These are phyloP conservation scores for Lagorchestes hirsutus DNA, from an alignment of 2,797 vertebrate species.

Conservation along the genomic window DNA sequence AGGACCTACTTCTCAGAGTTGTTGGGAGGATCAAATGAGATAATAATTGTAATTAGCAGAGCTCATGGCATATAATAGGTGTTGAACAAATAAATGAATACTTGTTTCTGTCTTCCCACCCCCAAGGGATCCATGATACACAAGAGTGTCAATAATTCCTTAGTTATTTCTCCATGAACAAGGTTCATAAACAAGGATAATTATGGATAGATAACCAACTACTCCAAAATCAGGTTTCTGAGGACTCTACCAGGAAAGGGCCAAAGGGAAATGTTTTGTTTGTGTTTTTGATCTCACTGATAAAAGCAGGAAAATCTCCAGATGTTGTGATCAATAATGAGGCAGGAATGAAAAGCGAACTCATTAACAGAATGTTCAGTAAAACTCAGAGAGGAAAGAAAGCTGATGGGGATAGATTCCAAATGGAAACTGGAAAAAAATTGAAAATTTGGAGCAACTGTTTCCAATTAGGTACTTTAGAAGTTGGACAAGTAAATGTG, in stretches of 20 bases:
- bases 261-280: neutral
- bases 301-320: conserved; percentile 48
- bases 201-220: neutral
- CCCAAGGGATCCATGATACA: neutral
- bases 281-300: neutral
- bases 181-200: neutral
- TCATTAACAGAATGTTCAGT: conserved; percentile 57
- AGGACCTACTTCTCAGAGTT: neutral
- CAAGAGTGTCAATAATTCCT: neutral
- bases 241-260: conserved; percentile 6
- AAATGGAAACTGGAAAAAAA: conserved; percentile 28
- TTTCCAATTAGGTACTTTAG: conserved; percentile 59
- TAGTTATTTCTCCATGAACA: neutral
- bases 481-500: conserved; percentile 31
- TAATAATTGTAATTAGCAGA: neutral
- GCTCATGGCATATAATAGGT: neutral
- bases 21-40: neutral
- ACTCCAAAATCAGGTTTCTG: neutral
- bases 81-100: neutral
- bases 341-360: neutral
- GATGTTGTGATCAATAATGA: conserved; percentile 12
- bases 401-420: neutral
- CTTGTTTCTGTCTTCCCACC: neutral
- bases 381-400: conserved; percentile 59
- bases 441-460: conserved; percentile 5